Evolutionary conservation across 2,797 vertebrate species (phyloP).

Genomic region (Phrynocephalus vlangalii): DNA sequence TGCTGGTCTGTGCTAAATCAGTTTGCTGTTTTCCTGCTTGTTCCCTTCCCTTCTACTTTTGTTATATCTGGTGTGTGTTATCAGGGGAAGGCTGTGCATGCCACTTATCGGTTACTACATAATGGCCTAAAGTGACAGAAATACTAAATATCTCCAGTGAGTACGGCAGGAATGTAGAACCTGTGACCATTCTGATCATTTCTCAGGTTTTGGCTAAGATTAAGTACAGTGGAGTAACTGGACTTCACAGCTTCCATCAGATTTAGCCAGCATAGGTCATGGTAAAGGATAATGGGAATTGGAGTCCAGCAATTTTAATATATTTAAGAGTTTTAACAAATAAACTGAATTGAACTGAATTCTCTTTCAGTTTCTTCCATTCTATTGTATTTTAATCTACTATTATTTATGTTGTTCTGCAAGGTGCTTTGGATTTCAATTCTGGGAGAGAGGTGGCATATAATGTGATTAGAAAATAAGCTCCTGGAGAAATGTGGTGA

Average conservation of each 20-base stretch:
- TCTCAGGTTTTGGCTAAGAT: too few relatives aligned
- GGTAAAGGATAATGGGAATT: neutral
- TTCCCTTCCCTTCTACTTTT: neutral
- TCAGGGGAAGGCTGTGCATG: neutral
- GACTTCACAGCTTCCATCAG: neutral
- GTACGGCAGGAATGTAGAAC: neutral
- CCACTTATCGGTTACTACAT: neutral
- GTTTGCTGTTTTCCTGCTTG: neutral
- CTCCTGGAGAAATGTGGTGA: neutral
- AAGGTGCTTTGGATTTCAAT: neutral
- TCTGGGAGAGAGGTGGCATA: too few relatives aligned
- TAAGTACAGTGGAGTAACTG: too few relatives aligned
- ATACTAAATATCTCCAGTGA: neutral
- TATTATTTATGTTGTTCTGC: too few relatives aligned
- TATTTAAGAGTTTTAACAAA: too few relatives aligned
- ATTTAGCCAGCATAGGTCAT: neutral
- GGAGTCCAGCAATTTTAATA: neutral
- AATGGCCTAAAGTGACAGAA: neutral
- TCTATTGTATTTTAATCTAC: neutral
- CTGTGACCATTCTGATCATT: too few relatives aligned
- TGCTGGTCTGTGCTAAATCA: constrained; percentile 8
- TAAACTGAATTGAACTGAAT: too few relatives aligned
- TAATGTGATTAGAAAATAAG: too few relatives aligned
- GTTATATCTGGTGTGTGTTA: neutral
- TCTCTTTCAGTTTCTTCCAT: neutral